A percentile compares a stretch with the other conserved stretches of the same genome.
These are phyloP conservation scores for Drusus annulatus DNA, from an alignment of 1,140 invertebrate genomes.

Conservation along the genomic window DNA sequence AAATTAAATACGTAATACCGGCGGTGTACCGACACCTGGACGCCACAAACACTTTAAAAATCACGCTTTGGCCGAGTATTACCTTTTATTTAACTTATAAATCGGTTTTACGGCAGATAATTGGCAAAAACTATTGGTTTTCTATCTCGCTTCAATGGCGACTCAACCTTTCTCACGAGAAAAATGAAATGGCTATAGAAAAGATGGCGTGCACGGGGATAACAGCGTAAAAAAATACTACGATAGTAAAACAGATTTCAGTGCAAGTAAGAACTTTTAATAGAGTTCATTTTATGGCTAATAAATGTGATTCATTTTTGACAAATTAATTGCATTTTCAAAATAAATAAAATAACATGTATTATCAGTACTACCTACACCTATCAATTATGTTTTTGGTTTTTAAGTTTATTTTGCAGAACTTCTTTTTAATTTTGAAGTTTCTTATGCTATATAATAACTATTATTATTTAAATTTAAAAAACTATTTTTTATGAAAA, in stretches of 20 bases:
- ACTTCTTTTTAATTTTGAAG: too few species aligned
- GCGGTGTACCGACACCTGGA: not conserved
- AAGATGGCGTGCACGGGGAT: slow-evolving; percentile 56
- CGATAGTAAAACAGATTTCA: too few species aligned
- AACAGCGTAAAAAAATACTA: slow-evolving; percentile 31
- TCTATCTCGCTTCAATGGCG: slow-evolving; percentile 71
- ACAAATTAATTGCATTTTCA: too few species aligned
- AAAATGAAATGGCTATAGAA: slow-evolving; percentile 72
- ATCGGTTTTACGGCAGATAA: slow-evolving; percentile 57
- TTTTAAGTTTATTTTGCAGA: too few species aligned
- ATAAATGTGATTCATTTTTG: too few species aligned
- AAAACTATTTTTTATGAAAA: too few species aligned
- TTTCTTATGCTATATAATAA: too few species aligned
- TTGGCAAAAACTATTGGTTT: slow-evolving; percentile 59
- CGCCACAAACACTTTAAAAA: slow-evolving; percentile 1
- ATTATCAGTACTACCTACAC: too few species aligned
- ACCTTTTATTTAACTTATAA: slow-evolving; percentile 33
- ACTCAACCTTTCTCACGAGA: slow-evolving; percentile 69
- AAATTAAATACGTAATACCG: slow-evolving; percentile 44
- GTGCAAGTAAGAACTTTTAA: slow-evolving; percentile 15
- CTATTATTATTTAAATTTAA: too few species aligned
- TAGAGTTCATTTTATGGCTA: not conserved
- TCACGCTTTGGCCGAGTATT: slow-evolving; percentile 6
- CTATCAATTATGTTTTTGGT: too few species aligned
- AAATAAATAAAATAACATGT: too few species aligned